Conservation (phyloP, 2,113 vertebrate genomes). For the Eurypyga helias region DNA sequence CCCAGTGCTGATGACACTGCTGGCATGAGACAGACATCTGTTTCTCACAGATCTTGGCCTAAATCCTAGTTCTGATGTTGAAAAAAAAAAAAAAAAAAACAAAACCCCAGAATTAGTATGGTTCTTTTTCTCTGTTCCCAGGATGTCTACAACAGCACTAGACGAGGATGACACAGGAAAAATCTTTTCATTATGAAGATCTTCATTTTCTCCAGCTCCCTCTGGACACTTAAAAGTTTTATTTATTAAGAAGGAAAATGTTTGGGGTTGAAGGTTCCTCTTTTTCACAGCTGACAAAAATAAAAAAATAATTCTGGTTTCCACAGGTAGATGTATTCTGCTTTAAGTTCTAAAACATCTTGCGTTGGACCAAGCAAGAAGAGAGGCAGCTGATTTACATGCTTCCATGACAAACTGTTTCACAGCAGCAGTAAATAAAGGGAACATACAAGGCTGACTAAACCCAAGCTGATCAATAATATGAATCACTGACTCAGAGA, state of each 20-base stretch:
- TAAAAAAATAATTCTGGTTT: neutral
- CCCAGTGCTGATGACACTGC: neutral
- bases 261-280: neutral
- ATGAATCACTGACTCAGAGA: neutral
- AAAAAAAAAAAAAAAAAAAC: neutral
- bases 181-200: neutral
- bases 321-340: neutral
- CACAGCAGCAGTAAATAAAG: neutral
- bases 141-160: neutral
- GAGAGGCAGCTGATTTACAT: neutral
- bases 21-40: conserved; percentile 2
- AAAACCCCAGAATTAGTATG: neutral
- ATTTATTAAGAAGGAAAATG: neutral
- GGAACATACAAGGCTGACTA: neutral
- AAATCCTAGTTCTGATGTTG: neutral
- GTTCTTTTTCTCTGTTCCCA: neutral
- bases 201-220: neutral
- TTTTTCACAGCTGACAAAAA: neutral
- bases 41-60: conserved; percentile 34
- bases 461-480: neutral
- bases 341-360: neutral
- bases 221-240: neutral
- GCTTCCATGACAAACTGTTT: neutral
- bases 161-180: neutral
- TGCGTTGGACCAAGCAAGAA: neutral